Evolutionary conservation across 2,113 vertebrate species (phyloP).

Genomic region (Nycticebus coucang): DNA sequence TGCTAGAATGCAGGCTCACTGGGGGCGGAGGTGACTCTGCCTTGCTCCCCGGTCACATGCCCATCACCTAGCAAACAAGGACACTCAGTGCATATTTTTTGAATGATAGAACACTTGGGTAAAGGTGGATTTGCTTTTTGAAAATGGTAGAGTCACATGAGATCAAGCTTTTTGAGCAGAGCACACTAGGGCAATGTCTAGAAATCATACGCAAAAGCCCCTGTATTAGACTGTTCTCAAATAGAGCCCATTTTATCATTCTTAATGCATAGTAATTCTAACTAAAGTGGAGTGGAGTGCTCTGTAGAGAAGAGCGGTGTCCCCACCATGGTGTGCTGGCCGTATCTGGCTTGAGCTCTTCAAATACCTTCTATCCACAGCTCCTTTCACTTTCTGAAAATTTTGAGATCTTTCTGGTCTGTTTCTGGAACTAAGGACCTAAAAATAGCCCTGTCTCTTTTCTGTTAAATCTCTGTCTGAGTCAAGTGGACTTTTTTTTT

Average conservation of each 20-base stretch:
- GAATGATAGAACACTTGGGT: background rate
- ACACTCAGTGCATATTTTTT: background rate
- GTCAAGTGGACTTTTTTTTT: background rate
- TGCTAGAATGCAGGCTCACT: background rate
- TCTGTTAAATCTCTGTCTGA: background rate
- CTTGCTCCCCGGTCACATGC: background rate
- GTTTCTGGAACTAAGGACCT: background rate
- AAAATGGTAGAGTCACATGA: background rate
- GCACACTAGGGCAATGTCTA: background rate
- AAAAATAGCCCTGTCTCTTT: background rate
- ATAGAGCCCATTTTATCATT: background rate
- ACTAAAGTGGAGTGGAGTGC: background rate
- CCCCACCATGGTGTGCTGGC: background rate
- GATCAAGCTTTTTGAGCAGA: background rate
- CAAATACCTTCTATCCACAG: background rate
- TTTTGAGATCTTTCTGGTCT: background rate
- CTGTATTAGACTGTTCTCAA: background rate
- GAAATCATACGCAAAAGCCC: background rate
- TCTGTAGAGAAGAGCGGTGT: background rate
- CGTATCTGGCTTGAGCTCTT: background rate
- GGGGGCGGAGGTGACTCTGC: background rate
- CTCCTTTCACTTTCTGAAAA: background rate
- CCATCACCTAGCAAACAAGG: background rate
- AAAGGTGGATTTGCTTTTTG: background rate
- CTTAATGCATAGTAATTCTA: background rate